Percentiles rank a stretch among this genome's conserved stretches.
phyloP scores from a whole-genome alignment of 92 coral and sea anemone species.

The Desmophyllum pertusum region DNA sequence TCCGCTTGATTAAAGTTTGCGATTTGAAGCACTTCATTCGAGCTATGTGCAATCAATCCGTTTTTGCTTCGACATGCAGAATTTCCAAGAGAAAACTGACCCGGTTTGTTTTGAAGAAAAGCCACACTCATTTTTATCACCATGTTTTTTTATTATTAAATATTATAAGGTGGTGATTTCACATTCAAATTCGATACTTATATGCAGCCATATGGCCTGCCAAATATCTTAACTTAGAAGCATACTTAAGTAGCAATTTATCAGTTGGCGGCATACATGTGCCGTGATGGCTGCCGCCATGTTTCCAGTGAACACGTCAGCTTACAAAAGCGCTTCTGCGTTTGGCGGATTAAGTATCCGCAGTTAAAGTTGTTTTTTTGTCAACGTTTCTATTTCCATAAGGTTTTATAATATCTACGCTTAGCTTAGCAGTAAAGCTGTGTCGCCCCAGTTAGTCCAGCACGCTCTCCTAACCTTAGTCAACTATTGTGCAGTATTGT shows the following conservation, averaged over 20 bases:
- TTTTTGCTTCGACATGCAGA: background rate
- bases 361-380: background rate
- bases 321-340: conserved; percentile 10
- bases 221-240: conserved; percentile 1
- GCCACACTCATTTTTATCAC: background rate
- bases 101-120: background rate
- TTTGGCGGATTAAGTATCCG: background rate
- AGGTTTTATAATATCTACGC: conserved; percentile 41
- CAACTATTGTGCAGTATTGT: too few relatives aligned
- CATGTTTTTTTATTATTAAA: background rate
- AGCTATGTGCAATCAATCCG: background rate
- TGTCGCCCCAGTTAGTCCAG: conserved; percentile 19
- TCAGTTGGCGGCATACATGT: background rate
- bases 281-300: background rate
- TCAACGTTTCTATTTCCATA: background rate
- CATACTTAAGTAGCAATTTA: background rate
- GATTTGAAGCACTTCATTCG: background rate
- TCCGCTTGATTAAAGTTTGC: background rate
- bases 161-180: background rate
- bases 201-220: background rate
- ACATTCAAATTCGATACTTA: background rate
- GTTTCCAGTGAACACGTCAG: background rate
- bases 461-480: background rate
- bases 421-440: background rate
- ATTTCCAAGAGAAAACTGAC: background rate